A percentile compares a stretch with the other conserved stretches of the same genome.
phyloP scores from a whole-genome alignment of 2,888 invertebrate genomes.

The Drosophila melanocephala region DNA sequence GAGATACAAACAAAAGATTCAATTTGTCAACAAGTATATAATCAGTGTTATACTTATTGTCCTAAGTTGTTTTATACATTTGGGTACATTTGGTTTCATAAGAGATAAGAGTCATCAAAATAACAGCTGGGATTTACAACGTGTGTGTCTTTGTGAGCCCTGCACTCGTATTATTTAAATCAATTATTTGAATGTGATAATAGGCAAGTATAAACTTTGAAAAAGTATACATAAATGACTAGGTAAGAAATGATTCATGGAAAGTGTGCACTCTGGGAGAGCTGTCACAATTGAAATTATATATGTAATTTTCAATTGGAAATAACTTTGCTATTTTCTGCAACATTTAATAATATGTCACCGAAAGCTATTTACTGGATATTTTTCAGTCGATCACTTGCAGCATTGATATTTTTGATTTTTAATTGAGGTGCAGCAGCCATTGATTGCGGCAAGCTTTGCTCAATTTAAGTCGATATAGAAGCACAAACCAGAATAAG shows the following conservation, averaged over 20 bases:
- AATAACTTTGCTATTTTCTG: background rate
- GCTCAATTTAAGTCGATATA: slow-evolving; percentile 60
- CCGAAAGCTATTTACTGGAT: background rate
- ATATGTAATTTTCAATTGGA: background rate
- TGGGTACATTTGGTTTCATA: no score
- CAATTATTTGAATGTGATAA: background rate
- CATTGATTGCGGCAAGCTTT: slow-evolving; percentile 75
- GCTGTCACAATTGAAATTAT: background rate
- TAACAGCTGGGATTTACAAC: slow-evolving; percentile 29
- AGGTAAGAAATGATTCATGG: background rate
- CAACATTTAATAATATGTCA: background rate
- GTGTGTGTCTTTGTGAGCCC: background rate
- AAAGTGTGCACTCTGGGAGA: background rate
- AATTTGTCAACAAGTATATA: background rate
- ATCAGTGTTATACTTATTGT: slow-evolving; percentile 1
- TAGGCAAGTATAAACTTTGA: background rate
- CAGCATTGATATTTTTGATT: background rate
- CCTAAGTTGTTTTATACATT: background rate
- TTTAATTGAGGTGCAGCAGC: slow-evolving; percentile 69
- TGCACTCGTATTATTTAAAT: slow-evolving; percentile 9
- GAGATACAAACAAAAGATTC: background rate
- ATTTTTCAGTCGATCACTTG: slow-evolving; percentile 4
- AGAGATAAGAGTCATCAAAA: slow-evolving; percentile 31
- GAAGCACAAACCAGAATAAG: slow-evolving; percentile 17
- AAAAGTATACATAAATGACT: background rate